phyloP scores from a whole-genome alignment of 1,140 invertebrate species.

The Neodiprion pinetum region DNA sequence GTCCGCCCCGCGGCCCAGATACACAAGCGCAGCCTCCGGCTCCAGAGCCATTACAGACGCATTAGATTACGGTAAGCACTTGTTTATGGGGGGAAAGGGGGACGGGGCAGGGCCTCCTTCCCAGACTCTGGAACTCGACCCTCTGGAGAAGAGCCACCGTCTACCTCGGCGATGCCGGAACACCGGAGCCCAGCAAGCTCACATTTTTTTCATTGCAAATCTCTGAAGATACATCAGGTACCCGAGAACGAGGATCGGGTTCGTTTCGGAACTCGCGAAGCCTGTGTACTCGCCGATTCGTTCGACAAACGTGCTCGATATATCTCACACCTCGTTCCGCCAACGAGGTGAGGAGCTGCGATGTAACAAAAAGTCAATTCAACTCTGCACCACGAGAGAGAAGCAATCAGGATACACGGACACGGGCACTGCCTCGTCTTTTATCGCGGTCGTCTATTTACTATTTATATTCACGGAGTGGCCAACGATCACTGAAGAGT shows the following conservation, averaged over 20 bases:
- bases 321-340: no score
- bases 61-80: constrained; percentile 65
- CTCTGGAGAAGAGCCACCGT: neutral
- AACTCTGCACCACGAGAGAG: neutral
- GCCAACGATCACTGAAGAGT: no score
- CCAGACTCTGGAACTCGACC: neutral
- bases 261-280: neutral
- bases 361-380: neutral
- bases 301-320: no score
- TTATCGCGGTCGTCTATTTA: no score
- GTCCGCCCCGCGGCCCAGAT: constrained; percentile 37
- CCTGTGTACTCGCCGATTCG: neutral
- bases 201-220: no score
- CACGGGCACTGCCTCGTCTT: no score
- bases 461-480: no score
- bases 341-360: neutral
- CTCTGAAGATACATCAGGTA: no score
- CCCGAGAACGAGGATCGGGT: neutral
- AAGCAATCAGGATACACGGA: neutral
- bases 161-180: no score
- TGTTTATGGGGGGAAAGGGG: constrained; percentile 55
- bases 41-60: constrained; percentile 60
- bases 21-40: constrained; percentile 42
- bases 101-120: neutral
- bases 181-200: no score